Base-by-base conservation (phyloP, 2,888 invertebrate species). In the Doris montereyensis region DNA sequence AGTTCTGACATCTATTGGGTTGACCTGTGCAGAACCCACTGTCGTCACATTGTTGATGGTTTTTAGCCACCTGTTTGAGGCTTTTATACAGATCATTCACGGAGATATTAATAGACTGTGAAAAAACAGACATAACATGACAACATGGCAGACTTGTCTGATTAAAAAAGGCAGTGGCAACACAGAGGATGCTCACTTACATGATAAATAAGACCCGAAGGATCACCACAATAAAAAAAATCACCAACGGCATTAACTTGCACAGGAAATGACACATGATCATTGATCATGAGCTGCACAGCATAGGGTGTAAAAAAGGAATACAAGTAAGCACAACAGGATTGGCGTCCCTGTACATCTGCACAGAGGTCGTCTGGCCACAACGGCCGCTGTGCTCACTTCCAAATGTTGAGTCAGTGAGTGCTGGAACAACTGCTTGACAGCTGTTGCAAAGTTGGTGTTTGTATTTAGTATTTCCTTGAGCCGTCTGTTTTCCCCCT, bases 221-320 rank as follows among this genome's bases (percentile, higher is more conserved):
- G n/a, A 62, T 62, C 62, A 13, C 13, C 8, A 62, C 62, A 62
- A 24, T 62, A 13, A 62, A 62, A 62, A 62, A 13, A 13, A 62
- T 62, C 62, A 62, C 5, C 62, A 62, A 24, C n/a, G n/a, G n/a
- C n/a, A n/a, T n/a, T n/a, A n/a, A n/a, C n/a, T n/a, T n/a, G 62
- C 13, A 62, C 62, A 62, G 62, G 62, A n/a, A 62, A 62, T 8
- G 62, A 62, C n/a, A 62, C 62, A 62, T 62, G 62, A n/a, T 62
- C 62, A 5, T 62, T 5, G n/a, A 62, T 5, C 62, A 62, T 62
- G n/a, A 62, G 21, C 62, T 62, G 62, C 21, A 62, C 62, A 62
- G 62, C 62, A 62, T 62, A 24, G 8, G 62, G 4, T 17, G 62
- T n/a, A 62, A 62, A 62, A 8, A 62, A 5, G 21, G 62, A 62